Percentiles rank a stretch among this genome's conserved stretches.
Conservation (phyloP, 2,888 invertebrate species). For the Gibbula magus region DNA sequence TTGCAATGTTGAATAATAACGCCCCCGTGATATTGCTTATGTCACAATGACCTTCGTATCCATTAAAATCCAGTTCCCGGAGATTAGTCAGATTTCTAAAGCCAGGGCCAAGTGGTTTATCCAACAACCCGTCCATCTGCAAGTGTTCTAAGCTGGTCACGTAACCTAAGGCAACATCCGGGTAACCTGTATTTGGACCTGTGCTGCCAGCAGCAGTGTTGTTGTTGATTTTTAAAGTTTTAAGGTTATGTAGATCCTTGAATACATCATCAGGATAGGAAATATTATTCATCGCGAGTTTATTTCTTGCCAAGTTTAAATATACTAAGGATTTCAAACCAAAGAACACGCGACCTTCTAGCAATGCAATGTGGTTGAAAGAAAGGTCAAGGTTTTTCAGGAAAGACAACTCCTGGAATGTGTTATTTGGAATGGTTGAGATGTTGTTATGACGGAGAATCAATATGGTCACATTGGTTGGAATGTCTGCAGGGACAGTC, state of each 20-base stretch:
- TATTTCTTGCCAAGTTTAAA: neutral
- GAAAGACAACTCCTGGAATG: neutral
- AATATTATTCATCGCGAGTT: neutral
- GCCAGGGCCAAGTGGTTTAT: neutral
- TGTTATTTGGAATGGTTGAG: neutral
- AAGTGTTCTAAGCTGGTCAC: neutral
- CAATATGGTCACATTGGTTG: neutral
- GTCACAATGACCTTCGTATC: neutral
- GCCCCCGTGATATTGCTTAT: neutral
- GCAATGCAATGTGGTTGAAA: neutral
- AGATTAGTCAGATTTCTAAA: neutral
- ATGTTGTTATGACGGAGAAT: neutral
- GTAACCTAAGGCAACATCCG: neutral
- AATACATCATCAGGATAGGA: neutral
- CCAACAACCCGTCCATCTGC: neutral
- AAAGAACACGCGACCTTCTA: neutral
- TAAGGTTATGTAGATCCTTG: neutral
- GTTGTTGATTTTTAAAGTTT: neutral
- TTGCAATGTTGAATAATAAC: slow-evolving; percentile 10
- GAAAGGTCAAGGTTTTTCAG: slow-evolving; percentile 13
- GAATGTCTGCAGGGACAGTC: neutral
- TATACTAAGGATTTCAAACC: neutral
- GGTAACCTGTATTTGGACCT: neutral
- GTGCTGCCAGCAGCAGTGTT: neutral
- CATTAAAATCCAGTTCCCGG: slow-evolving; percentile 7